Conservation (phyloP, 2,888 invertebrate species). For the Craniophora ligustri region DNA sequence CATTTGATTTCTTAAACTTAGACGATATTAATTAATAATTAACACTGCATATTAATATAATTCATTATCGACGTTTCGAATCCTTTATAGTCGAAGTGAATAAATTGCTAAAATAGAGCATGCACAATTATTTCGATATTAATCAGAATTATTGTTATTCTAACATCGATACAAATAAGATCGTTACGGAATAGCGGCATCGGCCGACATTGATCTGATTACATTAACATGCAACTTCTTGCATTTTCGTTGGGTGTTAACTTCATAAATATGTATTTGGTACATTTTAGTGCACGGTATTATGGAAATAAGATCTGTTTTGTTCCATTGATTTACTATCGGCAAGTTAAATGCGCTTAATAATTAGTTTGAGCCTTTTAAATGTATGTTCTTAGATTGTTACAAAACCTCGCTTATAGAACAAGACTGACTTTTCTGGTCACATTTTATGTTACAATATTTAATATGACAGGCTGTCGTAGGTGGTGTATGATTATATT, state of each 20-base stretch:
- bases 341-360: slow-evolving; percentile 30
- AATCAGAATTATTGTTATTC: too few species aligned
- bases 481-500: too few species aligned
- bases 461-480: too few species aligned
- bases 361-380: slow-evolving; percentile 30
- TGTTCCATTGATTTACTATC: slow-evolving; percentile 50
- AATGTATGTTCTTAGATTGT: slow-evolving; percentile 33
- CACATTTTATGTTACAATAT: not conserved
- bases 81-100: too few species aligned
- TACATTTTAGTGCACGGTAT: slow-evolving; percentile 35
- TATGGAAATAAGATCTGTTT: slow-evolving; percentile 56
- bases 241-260: slow-evolving; percentile 47
- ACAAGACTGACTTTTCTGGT: slow-evolving; percentile 10
- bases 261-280: slow-evolving; percentile 67
- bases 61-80: too few species aligned
- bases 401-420: slow-evolving; percentile 1
- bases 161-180: not conserved
- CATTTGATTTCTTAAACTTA: too few species aligned
- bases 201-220: slow-evolving; percentile 42
- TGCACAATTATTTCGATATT: too few species aligned
- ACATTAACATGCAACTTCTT: slow-evolving; percentile 42
- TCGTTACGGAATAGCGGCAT: slow-evolving; percentile 33
- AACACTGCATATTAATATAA: too few species aligned
- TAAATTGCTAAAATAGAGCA: too few species aligned
- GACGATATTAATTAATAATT: too few species aligned